These are phyloP conservation scores for Macrostomum lignano DNA, from an alignment of 1,140 invertebrate genomes.

Conservation along the genomic window DNA sequence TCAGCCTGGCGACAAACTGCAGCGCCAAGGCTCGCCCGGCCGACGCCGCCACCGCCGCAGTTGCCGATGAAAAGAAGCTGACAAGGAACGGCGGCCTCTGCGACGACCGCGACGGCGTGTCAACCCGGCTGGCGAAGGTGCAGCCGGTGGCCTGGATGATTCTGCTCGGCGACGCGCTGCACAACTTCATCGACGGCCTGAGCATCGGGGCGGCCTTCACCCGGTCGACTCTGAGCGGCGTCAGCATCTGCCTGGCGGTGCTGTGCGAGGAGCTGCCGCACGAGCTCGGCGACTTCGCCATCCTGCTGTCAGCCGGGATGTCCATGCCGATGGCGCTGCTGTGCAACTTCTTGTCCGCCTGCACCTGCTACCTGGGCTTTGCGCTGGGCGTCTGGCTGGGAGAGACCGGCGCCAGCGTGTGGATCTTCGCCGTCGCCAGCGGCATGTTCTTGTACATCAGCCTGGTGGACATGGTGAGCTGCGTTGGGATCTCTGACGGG, in stretches of 20 bases:
- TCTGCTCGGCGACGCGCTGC: slow-evolving; percentile 41
- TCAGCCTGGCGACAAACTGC: too few species aligned
- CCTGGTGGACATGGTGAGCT: slow-evolving; percentile 36
- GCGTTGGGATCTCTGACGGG: too few species aligned
- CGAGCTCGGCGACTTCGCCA: slow-evolving; percentile 43
- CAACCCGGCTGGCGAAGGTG: too few species aligned
- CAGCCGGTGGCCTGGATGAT: slow-evolving; percentile 44
- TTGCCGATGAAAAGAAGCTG: too few species aligned
- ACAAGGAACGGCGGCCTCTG: too few species aligned
- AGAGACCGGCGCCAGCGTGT: slow-evolving; percentile 20
- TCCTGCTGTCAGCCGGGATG: slow-evolving; percentile 39
- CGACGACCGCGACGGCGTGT: too few species aligned
- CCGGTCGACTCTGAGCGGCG: slow-evolving; percentile 33
- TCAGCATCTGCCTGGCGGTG: slow-evolving; percentile 38
- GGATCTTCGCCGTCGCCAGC: slow-evolving; percentile 35
- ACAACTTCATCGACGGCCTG: slow-evolving; percentile 43
- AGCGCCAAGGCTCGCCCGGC: too few species aligned
- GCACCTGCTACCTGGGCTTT: slow-evolving; percentile 38
- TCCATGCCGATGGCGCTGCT: slow-evolving; percentile 35
- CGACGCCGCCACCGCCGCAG: too few species aligned
- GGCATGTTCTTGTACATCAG: slow-evolving; percentile 40
- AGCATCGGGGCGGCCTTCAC: slow-evolving; percentile 41
- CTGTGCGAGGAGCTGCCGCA: slow-evolving; percentile 43
- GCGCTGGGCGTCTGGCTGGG: slow-evolving; percentile 31
- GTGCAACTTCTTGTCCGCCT: slow-evolving; percentile 41